These are phyloP conservation scores for Pseudococcus jackbeardsleyi DNA, from an alignment of 2,888 invertebrate genomes.

Conservation along the genomic window DNA sequence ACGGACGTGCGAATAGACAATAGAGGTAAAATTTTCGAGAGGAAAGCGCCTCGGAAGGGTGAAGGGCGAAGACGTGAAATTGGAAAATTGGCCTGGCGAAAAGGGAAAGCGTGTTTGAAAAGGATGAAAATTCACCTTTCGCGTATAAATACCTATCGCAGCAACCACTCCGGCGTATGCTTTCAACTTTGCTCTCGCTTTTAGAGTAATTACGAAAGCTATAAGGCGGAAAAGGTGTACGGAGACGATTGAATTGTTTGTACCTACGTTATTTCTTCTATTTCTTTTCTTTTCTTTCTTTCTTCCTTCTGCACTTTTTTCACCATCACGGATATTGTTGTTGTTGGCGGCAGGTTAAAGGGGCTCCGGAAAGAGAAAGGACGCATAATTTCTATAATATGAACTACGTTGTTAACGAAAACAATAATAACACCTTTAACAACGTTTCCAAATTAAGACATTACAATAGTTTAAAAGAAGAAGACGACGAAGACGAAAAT, in stretches of 20 bases:
- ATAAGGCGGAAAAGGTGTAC: background rate
- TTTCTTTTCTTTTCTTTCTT: background rate
- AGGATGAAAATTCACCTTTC: slow-evolving; percentile 4
- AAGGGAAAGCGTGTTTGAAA: slow-evolving; percentile 4
- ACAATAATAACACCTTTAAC: slow-evolving; percentile 43
- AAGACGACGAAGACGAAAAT: slow-evolving; percentile 59
- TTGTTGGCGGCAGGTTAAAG: slow-evolving; percentile 72
- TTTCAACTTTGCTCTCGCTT: slow-evolving; percentile 17
- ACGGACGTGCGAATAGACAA: background rate
- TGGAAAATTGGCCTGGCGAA: background rate
- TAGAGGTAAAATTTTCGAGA: background rate
- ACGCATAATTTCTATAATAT: slow-evolving; percentile 53
- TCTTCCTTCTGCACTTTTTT: background rate
- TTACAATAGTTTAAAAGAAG: slow-evolving; percentile 64
- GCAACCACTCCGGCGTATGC: background rate
- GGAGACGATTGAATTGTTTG: slow-evolving; percentile 12
- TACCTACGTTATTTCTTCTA: background rate
- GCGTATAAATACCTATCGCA: background rate
- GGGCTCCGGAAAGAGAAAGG: slow-evolving; percentile 71
- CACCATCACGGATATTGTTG: background rate
- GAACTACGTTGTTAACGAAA: slow-evolving; percentile 57
- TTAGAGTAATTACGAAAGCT: background rate
- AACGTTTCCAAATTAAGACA: slow-evolving; percentile 44
- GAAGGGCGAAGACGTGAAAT: background rate
- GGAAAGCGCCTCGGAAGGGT: background rate